Conservation (phyloP, 2,113 vertebrate species). For the Diadophis punctatus region DNA sequence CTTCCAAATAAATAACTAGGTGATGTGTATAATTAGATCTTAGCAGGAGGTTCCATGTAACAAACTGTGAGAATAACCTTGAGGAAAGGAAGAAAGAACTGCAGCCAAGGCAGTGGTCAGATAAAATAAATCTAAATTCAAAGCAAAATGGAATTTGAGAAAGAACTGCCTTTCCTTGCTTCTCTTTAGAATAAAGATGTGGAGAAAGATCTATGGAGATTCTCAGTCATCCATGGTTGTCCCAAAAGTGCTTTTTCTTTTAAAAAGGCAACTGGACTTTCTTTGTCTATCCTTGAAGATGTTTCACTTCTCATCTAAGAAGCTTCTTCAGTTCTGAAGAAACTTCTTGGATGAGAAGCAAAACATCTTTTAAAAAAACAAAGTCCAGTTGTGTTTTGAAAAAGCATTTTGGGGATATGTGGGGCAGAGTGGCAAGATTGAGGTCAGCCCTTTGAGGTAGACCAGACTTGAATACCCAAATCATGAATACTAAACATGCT, state of each 20-base stretch:
- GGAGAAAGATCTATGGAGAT: not conserved
- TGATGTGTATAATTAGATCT: conserved; percentile 47
- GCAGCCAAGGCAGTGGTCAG: not conserved
- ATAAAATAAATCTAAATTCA: not conserved
- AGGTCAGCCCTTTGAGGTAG: not conserved
- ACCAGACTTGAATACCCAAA: not conserved
- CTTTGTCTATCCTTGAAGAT: not conserved
- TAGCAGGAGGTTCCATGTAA: not conserved
- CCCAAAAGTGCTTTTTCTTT: not conserved
- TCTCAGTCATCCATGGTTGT: not conserved
- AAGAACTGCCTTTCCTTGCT: not conserved
- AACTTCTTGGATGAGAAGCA: not conserved
- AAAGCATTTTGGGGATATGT: not conserved
- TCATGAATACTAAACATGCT: not conserved
- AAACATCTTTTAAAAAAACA: not conserved
- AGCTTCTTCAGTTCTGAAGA: not conserved
- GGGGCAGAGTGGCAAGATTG: not conserved
- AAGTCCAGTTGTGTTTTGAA: not conserved
- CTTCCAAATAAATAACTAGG: conserved; percentile 42
- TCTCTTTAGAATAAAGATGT: not conserved
- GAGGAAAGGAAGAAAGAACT: not conserved
- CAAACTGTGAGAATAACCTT: not conserved
- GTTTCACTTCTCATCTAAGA: not conserved
- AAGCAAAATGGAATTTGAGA: not conserved
- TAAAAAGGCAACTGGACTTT: not conserved